These are phyloP conservation scores for Isaurus tuberculatus DNA, from an alignment of 92 coral and sea anemone species.

Conservation along the genomic window DNA sequence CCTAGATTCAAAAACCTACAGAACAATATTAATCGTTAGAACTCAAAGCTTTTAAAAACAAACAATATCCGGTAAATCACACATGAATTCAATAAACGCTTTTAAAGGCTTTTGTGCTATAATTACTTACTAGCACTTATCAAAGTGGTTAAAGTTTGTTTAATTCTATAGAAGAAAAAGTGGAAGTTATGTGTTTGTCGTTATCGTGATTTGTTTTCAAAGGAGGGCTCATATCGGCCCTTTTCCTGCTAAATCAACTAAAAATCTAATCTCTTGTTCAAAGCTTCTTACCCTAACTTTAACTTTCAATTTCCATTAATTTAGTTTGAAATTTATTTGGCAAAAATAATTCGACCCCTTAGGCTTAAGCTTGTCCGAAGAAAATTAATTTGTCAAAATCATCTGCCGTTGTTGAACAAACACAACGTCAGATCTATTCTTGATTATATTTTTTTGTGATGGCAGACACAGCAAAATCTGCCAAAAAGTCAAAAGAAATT, in stretches of 20 bases:
- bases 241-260: background rate
- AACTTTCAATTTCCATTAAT: background rate
- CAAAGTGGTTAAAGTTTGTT: background rate
- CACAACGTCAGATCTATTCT: background rate
- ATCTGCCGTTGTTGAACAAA: slow-evolving; percentile 6
- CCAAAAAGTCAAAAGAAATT: no score
- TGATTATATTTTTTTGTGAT: background rate
- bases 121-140: background rate
- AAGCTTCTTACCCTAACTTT: background rate
- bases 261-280: background rate
- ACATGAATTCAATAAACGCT: slow-evolving; percentile 5
- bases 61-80: slow-evolving; percentile 24
- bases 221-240: background rate
- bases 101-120: background rate
- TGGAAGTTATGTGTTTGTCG: background rate
- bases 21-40: background rate
- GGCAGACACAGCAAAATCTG: no score
- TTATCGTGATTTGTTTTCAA: no score
- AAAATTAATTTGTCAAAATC: background rate
- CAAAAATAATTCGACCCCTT: background rate
- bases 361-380: background rate
- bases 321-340: background rate
- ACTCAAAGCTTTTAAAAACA: background rate
- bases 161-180: background rate
- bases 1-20: background rate